A percentile compares a stretch with the other conserved stretches of the same genome.
Conservation (phyloP, 2,797 vertebrate species). For the Hypotaenidia okinawae region DNA sequence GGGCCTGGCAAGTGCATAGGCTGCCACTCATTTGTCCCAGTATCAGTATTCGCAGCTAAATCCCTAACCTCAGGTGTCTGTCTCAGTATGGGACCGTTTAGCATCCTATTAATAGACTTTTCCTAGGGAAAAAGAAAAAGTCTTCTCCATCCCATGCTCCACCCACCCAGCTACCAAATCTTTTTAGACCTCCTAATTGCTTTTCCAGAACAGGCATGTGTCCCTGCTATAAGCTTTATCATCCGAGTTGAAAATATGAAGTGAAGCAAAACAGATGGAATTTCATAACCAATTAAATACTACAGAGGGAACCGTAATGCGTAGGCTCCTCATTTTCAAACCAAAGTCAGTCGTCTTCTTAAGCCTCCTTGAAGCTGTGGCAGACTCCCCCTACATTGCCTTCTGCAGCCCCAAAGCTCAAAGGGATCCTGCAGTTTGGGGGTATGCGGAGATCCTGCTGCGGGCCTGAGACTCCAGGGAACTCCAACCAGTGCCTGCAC, state of each 20-base stretch:
- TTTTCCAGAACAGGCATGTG: neutral
- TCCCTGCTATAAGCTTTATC: constrained; percentile 9
- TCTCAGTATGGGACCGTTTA: neutral
- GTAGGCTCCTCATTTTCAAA: constrained; percentile 5
- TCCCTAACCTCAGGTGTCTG: neutral
- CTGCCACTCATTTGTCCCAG: neutral
- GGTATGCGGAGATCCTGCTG: neutral
- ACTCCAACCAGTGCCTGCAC: neutral
- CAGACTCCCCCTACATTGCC: neutral
- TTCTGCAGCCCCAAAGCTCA: neutral
- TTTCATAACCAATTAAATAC: constrained; percentile 51
- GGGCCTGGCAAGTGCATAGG: neutral
- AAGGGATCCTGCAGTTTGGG: neutral
- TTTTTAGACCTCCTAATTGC: neutral
- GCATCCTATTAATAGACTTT: neutral
- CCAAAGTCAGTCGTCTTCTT: neutral
- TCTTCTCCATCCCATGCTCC: neutral
- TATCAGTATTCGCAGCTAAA: neutral
- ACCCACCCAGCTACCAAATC: neutral
- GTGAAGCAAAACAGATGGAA: constrained; percentile 58
- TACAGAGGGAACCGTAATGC: neutral
- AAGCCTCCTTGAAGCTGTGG: constrained; percentile 3
- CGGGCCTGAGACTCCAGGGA: neutral
- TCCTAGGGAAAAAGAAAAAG: neutral
- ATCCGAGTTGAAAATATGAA: neutral